Percentiles rank a stretch among this genome's conserved stretches.
phyloP scores from a whole-genome alignment of 2,797 vertebrate genomes.

The Miichthys miiuy region DNA sequence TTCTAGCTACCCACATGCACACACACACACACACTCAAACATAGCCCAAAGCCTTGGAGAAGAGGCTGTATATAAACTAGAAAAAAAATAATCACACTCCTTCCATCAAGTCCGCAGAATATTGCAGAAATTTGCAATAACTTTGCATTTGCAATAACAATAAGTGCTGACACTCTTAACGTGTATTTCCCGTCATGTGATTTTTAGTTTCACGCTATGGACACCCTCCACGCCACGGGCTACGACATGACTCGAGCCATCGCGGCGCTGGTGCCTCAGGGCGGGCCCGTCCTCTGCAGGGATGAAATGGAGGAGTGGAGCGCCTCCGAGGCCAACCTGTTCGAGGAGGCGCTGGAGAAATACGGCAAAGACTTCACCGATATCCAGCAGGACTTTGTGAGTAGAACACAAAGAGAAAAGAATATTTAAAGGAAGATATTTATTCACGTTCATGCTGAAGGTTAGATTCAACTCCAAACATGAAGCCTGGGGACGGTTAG shows the following conservation, averaged over 20 bases:
- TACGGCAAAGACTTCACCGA: constrained; percentile 98
- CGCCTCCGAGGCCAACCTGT: constrained; percentile 96
- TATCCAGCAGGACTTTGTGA: constrained; percentile 98
- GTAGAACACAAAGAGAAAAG: constrained; percentile 64
- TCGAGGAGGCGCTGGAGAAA: constrained; percentile 97
- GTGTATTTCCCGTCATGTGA: neutral
- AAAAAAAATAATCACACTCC: constrained; percentile 5
- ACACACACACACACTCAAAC: constrained; percentile 15
- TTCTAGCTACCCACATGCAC: constrained; percentile 49
- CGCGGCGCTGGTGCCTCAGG: constrained; percentile 95
- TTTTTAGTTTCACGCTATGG: constrained; percentile 96
- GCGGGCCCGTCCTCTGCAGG: constrained; percentile 94
- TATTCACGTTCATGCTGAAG: neutral
- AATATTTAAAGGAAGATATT: neutral
- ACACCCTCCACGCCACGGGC: constrained; percentile 93
- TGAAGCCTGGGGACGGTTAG: neutral
- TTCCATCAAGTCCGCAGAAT: constrained; percentile 12
- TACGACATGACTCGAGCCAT: constrained; percentile 97
- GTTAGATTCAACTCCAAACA: no score
- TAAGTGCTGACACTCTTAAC: neutral
- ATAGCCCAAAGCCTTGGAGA: constrained; percentile 24
- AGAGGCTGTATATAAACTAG: constrained; percentile 33
- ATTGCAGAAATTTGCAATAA: neutral
- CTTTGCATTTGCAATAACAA: neutral
- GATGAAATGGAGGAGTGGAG: constrained; percentile 99